A percentile compares a stretch with the other conserved stretches of the same genome.
These are phyloP conservation scores for Catocala sponsa DNA, from an alignment of 2,888 invertebrate genomes.

Conservation along the genomic window DNA sequence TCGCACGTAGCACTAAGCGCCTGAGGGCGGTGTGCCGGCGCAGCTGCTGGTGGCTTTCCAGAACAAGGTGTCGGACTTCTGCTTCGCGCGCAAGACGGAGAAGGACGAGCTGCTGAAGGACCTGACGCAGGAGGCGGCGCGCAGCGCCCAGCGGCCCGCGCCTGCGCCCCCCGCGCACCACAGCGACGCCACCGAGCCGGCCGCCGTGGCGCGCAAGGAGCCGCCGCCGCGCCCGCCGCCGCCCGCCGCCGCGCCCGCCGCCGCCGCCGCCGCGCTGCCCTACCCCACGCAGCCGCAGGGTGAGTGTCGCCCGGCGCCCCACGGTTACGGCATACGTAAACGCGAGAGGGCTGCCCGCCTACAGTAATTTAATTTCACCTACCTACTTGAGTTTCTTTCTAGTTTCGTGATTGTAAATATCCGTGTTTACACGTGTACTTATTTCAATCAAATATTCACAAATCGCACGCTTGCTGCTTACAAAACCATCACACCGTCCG, in stretches of 20 bases:
- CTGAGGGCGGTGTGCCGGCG: slow-evolving; percentile 14
- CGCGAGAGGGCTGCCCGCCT: no score
- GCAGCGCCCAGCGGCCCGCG: slow-evolving; percentile 86
- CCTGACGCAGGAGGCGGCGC: slow-evolving; percentile 94
- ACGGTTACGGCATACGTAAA: no score
- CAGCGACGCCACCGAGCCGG: slow-evolving; percentile 55
- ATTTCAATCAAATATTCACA: no score
- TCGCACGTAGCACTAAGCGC: no score
- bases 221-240: slow-evolving; percentile 61
- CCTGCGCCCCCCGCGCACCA: slow-evolving; percentile 64
- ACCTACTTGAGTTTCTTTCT: no score
- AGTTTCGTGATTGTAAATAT: no score
- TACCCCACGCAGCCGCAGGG: slow-evolving; percentile 91
- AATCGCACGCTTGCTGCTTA: no score
- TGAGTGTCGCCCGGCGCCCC: background rate
- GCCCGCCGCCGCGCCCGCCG: slow-evolving; percentile 39
- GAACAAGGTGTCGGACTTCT: slow-evolving; percentile 99
- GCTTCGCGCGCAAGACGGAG: slow-evolving; percentile 99
- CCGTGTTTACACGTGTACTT: no score
- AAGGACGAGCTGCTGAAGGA: slow-evolving; percentile 99
- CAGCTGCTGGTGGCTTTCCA: slow-evolving; percentile 97
- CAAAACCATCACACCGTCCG: no score
- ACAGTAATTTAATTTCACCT: no score
- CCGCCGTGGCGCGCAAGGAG: slow-evolving; percentile 54
- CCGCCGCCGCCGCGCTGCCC: slow-evolving; percentile 84